Conservation (phyloP, 2,888 invertebrate species). For the Stramonita haemastoma region DNA sequence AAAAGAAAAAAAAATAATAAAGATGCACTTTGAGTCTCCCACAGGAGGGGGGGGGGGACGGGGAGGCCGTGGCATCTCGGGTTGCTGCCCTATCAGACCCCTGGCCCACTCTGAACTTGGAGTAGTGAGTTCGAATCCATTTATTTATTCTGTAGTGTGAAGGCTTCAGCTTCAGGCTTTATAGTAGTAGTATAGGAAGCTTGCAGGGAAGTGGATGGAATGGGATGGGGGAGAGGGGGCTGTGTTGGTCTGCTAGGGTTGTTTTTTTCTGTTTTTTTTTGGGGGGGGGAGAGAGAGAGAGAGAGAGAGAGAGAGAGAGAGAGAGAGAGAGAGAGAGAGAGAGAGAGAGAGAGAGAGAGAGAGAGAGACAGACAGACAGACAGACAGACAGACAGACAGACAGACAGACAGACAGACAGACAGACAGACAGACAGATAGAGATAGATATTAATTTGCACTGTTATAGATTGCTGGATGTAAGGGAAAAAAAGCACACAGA, state of each 20-base stretch:
- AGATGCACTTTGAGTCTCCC: too few species aligned
- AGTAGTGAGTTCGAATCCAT: not conserved
- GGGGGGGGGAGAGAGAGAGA: too few species aligned
- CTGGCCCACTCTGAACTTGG: too few species aligned
- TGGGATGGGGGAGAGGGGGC: not conserved
- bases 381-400: not conserved
- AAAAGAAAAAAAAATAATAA: too few species aligned
- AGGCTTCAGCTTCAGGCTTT: not conserved
- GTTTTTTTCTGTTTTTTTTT: not conserved
- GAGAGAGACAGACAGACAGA: not conserved
- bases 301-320: not conserved
- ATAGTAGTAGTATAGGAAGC: not conserved
- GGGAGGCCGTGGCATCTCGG: too few species aligned
- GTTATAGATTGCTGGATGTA: not conserved
- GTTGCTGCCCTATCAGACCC: too few species aligned
- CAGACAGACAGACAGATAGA: not conserved
- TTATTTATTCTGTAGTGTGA: not conserved
- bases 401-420: not conserved
- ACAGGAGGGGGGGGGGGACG: too few species aligned
- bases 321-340: not conserved
- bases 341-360: not conserved
- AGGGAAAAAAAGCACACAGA: not conserved
- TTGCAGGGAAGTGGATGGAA: not conserved
- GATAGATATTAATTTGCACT: not conserved
- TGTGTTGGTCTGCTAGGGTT: not conserved